phyloP scores from a whole-genome alignment of 1,140 invertebrate genomes.

The Leptoteleia sp. region DNA sequence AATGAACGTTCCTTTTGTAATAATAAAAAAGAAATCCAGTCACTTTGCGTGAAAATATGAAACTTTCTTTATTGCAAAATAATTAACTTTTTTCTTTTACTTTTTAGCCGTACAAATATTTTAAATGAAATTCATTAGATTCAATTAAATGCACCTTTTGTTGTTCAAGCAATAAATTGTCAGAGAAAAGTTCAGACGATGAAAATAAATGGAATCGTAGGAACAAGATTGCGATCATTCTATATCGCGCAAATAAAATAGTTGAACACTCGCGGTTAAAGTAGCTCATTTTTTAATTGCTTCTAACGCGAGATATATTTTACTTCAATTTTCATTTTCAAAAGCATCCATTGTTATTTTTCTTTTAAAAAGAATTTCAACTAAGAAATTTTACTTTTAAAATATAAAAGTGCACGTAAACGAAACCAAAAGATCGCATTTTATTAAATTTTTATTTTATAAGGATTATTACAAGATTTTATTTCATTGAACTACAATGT shows the following conservation, averaged over 20 bases:
- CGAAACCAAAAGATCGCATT: neutral
- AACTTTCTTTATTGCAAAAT: neutral
- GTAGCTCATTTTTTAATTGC: constrained; percentile 31
- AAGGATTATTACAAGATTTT: neutral
- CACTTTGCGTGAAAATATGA: neutral
- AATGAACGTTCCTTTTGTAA: constrained; percentile 24
- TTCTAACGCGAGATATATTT: constrained; percentile 12
- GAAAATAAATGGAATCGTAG: constrained; percentile 20
- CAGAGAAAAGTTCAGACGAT: constrained; percentile 12
- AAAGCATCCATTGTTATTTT: constrained; percentile 6
- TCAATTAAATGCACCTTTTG: constrained; percentile 2
- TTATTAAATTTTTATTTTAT: constrained; percentile 1
- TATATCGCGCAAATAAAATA: constrained; percentile 10
- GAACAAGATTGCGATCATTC: constrained; percentile 30
- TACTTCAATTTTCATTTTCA: neutral
- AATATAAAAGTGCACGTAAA: neutral
- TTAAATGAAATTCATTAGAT: constrained; percentile 6
- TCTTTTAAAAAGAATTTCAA: neutral
- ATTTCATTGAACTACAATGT: constrained; percentile 5
- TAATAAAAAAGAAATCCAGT: neutral
- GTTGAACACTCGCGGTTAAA: constrained; percentile 15
- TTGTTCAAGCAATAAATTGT: neutral
- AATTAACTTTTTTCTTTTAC: neutral
- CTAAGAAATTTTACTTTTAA: constrained; percentile 7
- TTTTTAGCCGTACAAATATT: neutral